phyloP scores from a whole-genome alignment of 2,113 vertebrate species.

The Festucalex cinctus region DNA sequence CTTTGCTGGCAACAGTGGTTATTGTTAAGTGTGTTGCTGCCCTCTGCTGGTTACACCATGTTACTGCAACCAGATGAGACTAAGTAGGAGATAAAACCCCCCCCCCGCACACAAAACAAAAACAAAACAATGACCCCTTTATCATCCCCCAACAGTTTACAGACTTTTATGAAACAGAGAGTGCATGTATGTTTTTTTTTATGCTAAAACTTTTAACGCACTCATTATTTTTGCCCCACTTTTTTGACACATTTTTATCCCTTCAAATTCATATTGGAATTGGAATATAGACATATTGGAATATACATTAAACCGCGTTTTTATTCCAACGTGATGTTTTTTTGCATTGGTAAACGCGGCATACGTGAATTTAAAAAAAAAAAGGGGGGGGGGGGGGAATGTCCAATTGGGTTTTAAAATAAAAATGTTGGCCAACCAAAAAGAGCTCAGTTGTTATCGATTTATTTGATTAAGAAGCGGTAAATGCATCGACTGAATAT shows the following conservation, averaged over 20 bases:
- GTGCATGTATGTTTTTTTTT: not conserved
- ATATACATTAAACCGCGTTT: not conserved
- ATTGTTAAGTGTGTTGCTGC: not conserved
- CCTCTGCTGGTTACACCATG: not conserved
- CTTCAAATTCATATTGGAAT: not conserved
- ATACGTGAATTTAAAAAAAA: not conserved
- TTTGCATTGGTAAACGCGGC: not conserved
- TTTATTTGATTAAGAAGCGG: not conserved
- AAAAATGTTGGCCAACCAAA: conserved; percentile 9
- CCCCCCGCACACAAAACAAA: too few relatives aligned
- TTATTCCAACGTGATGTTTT: not conserved
- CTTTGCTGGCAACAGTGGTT: not conserved
- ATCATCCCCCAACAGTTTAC: too few relatives aligned
- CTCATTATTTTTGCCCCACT: not conserved
- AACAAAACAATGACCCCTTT: too few relatives aligned
- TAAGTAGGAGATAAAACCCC: too few relatives aligned
- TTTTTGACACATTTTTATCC: not conserved
- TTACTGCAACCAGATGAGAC: not conserved
- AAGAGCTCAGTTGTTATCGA: too few relatives aligned
- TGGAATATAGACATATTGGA: too few relatives aligned
- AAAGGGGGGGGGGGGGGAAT: not conserved
- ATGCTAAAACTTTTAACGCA: not conserved
- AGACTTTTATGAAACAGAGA: too few relatives aligned
- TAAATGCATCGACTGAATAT: not conserved
- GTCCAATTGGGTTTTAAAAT: not conserved